Percentiles rank a stretch among this genome's conserved stretches.
Evolutionary conservation across 2,113 vertebrate species (phyloP).

Genomic region (Plecotus auritus): DNA sequence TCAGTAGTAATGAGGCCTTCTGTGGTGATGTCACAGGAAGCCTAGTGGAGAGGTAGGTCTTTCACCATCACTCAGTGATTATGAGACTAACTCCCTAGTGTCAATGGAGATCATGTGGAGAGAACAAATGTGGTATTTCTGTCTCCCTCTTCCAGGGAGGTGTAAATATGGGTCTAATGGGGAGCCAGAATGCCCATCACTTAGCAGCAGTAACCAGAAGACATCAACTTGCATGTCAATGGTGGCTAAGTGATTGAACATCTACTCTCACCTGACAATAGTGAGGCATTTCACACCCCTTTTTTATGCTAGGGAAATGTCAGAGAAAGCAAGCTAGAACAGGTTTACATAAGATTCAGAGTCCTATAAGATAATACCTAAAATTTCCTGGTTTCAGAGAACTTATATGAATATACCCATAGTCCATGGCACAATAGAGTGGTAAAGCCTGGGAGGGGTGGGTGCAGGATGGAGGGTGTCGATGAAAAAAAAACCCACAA

Average conservation of each 20-base stretch:
- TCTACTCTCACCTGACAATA: not conserved
- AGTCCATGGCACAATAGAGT: too few relatives aligned
- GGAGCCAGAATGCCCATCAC: not conserved
- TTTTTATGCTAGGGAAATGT: not conserved
- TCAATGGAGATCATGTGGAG: not conserved
- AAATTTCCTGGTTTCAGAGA: not conserved
- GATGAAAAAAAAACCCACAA: too few relatives aligned
- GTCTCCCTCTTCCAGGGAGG: not conserved
- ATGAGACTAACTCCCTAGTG: not conserved
- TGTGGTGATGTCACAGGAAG: not conserved
- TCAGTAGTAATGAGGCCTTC: not conserved
- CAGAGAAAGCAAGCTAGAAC: not conserved
- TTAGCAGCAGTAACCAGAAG: not conserved
- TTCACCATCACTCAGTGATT: not conserved
- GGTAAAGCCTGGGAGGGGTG: too few relatives aligned
- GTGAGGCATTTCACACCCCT: not conserved
- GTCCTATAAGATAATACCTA: not conserved
- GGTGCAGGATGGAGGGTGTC: too few relatives aligned
- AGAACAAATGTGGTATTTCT: not conserved
- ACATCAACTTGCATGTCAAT: not conserved
- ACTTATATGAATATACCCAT: too few relatives aligned
- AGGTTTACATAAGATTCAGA: not conserved
- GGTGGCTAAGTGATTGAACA: not conserved
- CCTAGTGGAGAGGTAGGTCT: not conserved
- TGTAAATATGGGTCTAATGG: not conserved